These are phyloP conservation scores for Melolontha melolontha DNA, from an alignment of 2,888 invertebrate species.

Conservation along the genomic window DNA sequence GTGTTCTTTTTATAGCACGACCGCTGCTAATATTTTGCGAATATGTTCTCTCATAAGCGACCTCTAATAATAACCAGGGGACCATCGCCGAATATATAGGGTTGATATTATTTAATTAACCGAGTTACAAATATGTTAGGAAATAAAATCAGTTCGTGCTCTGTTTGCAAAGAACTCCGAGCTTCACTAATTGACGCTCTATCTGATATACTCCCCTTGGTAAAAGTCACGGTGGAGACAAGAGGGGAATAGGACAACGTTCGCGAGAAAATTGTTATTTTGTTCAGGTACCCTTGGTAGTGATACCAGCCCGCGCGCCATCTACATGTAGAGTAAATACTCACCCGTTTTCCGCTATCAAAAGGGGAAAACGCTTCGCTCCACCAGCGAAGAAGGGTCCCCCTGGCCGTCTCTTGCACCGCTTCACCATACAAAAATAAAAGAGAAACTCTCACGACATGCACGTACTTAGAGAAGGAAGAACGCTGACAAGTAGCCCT, in stretches of 20 bases:
- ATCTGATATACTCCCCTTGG: conserved; percentile 37
- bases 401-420: not conserved
- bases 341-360: conserved; percentile 5
- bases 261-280: conserved; percentile 25
- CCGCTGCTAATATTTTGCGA: conserved; percentile 4
- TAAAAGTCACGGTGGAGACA: not conserved
- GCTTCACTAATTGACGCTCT: conserved; percentile 40
- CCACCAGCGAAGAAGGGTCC: not conserved
- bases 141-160: conserved; percentile 43
- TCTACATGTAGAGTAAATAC: conserved; percentile 13
- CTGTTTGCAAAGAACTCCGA: conserved; percentile 28
- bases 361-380: not conserved
- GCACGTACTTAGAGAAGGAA: conserved; percentile 24
- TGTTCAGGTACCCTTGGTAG: conserved; percentile 17
- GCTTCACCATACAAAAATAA: conserved; percentile 12
- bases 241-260: not conserved
- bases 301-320: conserved; percentile 25
- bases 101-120: conserved; percentile 42
- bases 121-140: conserved; percentile 43
- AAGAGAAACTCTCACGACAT: conserved; percentile 23
- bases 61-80: conserved; percentile 24
- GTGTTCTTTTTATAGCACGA: conserved; percentile 7
- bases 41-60: conserved; percentile 3
- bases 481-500: conserved; percentile 20
- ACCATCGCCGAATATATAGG: not conserved